Evolutionary conservation across 2,113 vertebrate genomes (phyloP), one percentile per base, ranked within the genome.

Genomic region (Callopanchax toddi): DNA sequence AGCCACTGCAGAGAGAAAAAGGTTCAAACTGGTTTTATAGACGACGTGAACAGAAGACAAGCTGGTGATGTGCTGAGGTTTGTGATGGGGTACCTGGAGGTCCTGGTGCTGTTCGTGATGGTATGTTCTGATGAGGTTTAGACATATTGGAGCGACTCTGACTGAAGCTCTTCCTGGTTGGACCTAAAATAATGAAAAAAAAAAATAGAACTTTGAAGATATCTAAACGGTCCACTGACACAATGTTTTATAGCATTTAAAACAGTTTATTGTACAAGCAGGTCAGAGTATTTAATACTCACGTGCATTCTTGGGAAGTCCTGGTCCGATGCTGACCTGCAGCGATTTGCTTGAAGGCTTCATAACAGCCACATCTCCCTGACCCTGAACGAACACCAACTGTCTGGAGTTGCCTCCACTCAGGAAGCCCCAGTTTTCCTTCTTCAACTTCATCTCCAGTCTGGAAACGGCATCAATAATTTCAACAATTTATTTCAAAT

Each of bases 381-480:
- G 94, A 64, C 95, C 96, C 76, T 93, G 94, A 22, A 94, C 78
- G 54, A 99, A 98, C 36, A 94, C 86, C 52, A 99, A 93, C 86
- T 98, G 97, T 23, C 97, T 92, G 55, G 96, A 94, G 17, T 95
- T 94, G 5, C 91, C 92, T 0, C 94, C 95, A 22, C 94, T 97
- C 95, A 96, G 92, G 36, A 96, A 97, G 4, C 96, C 97, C 96
- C 96, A 99, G 67, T 90, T 96, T 89, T 99, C 97, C 89, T 99
- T 98, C 78, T 98, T 98, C 86, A 99, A 81, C 84, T 99, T 99
- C 88, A 99, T 68, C 81, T 98, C 96, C 88, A 99, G 93, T 88
- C 97, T 99, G 62, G 68, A 21, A 63, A 71, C 0, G 0, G n/a
- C 22, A 67, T 6, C 16, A 32, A 34, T 13, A 8, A 4, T 32